These are phyloP conservation scores for Holacanthus passer DNA, from an alignment of 2,113 vertebrate species.

Conservation along the genomic window DNA sequence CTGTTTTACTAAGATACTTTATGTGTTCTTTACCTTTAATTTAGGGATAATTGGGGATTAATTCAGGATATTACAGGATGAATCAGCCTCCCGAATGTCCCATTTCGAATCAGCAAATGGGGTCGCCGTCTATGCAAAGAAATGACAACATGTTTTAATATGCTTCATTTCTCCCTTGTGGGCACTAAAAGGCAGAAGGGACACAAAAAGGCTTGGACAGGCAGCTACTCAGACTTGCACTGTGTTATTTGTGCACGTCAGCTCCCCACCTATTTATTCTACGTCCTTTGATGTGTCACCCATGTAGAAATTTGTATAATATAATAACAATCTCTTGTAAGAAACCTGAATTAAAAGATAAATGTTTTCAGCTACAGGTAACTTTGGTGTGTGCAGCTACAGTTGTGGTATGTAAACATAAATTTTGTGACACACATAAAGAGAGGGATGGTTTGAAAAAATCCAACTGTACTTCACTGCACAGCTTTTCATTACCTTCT, in stretches of 20 bases:
- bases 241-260: background rate
- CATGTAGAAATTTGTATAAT: background rate
- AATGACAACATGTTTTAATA: background rate
- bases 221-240: background rate
- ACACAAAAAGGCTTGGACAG: background rate
- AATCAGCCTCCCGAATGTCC: too few species aligned
- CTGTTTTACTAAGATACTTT: background rate
- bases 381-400: background rate
- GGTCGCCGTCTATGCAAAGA: background rate
- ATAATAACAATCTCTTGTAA: background rate
- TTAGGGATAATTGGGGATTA: too few species aligned
- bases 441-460: background rate
- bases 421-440: background rate
- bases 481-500: constrained; percentile 40
- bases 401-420: background rate
- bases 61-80: too few species aligned
- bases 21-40: too few species aligned
- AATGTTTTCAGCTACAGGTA: background rate
- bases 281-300: background rate
- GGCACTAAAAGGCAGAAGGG: background rate
- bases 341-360: background rate
- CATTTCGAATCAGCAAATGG: background rate
- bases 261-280: background rate
- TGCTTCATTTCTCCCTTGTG: too few species aligned
- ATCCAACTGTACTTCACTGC: constrained; percentile 6